Percentiles rank a stretch among this genome's conserved stretches.
Conservation (phyloP, 2,888 invertebrate genomes). For the Pristionchus arcanus region DNA sequence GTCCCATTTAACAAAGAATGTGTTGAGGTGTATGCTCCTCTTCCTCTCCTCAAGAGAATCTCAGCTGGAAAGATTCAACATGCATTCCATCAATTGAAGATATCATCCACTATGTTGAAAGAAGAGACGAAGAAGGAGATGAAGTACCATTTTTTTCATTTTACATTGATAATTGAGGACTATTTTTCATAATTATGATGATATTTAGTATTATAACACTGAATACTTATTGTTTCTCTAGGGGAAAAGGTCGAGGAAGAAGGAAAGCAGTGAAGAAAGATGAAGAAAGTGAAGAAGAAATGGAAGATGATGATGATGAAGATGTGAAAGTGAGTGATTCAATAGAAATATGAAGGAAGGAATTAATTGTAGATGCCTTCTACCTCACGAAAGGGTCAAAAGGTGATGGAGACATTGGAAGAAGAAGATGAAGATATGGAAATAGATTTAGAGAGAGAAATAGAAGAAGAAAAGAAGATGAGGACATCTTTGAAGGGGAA, state of each 20-base stretch:
- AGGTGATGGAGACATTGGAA: conserved; percentile 23
- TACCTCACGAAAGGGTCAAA: neutral
- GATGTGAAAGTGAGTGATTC: neutral
- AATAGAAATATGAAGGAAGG: neutral
- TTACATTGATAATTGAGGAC: neutral
- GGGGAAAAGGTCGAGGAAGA: conserved; percentile 34
- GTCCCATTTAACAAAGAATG: no score
- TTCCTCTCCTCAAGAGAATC: conserved; percentile 16
- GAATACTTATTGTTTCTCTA: neutral
- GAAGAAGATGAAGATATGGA: conserved; percentile 34
- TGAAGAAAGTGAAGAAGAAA: conserved; percentile 36
- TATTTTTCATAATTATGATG: neutral
- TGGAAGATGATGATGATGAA: conserved; percentile 28
- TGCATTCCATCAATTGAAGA: conserved; percentile 24
- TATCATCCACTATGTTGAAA: conserved; percentile 9
- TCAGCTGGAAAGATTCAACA: conserved; percentile 1
- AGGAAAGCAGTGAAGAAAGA: conserved; percentile 23
- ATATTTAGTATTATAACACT: neutral
- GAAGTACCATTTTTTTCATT: neutral
- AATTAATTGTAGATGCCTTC: conserved; percentile 12
- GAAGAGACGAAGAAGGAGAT: conserved; percentile 13
- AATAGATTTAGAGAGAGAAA: neutral
- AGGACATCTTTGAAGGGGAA: neutral
- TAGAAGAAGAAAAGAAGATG: neutral
- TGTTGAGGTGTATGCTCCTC: neutral